phyloP scores from a whole-genome alignment of 2,113 vertebrate species.

The Gadus chalcogrammus region DNA sequence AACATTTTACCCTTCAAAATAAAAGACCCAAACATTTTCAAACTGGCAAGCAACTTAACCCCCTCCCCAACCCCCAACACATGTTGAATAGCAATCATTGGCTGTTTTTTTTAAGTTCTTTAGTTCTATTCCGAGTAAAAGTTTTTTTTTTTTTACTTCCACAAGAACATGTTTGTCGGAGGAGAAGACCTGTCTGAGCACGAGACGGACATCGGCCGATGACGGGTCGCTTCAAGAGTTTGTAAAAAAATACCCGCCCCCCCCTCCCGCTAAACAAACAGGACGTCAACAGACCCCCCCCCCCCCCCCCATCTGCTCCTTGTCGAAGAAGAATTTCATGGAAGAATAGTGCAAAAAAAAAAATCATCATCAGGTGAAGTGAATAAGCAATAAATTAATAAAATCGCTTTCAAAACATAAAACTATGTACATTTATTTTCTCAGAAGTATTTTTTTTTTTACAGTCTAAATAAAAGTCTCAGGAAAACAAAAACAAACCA shows the following conservation, averaged over 20 bases:
- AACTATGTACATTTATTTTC: conserved; percentile 62
- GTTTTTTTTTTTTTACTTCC: conserved; percentile 59
- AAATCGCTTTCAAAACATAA: conserved; percentile 50
- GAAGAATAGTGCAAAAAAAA: conserved; percentile 64
- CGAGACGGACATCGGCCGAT: conserved; percentile 61
- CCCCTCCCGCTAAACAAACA: conserved; percentile 42
- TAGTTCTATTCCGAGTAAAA: conserved; percentile 52
- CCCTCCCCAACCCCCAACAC: conserved; percentile 16
- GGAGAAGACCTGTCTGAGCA: conserved; percentile 63
- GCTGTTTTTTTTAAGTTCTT: conserved; percentile 23
- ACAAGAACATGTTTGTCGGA: conserved; percentile 66
- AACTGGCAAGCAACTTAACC: conserved; percentile 43
- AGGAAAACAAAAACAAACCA: conserved; percentile 31
- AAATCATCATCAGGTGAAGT: conserved; percentile 44
- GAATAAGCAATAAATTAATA: conserved; percentile 55
- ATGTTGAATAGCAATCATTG: conserved; percentile 23
- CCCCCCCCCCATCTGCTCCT: conserved; percentile 50
- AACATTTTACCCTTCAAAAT: conserved; percentile 37
- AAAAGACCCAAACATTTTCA: conserved; percentile 32
- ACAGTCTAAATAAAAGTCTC: conserved; percentile 64
- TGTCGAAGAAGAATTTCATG: conserved; percentile 51
- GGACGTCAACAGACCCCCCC: conserved; percentile 63
- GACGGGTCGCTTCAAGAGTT: conserved; percentile 55
- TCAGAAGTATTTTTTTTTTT: conserved; percentile 49
- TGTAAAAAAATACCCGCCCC: conserved; percentile 50